Evolutionary conservation across 2,113 vertebrate species (phyloP).

Genomic region (Notiomystis cincta): DNA sequence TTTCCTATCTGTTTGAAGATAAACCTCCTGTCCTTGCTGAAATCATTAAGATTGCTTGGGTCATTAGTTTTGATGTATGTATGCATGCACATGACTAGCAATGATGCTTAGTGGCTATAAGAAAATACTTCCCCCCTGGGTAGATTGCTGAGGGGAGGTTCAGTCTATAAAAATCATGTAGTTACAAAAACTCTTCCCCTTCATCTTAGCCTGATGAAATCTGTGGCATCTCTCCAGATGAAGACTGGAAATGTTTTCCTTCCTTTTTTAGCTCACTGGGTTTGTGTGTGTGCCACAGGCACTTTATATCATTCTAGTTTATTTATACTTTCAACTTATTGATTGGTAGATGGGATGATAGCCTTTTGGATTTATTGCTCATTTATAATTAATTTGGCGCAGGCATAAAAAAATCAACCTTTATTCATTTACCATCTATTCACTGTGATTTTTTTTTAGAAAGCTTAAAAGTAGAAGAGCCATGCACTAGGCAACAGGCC

Average conservation of each 20-base stretch:
- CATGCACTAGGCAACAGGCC: neutral
- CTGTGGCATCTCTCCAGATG: slow-evolving; percentile 24
- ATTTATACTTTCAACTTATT: slow-evolving; percentile 44
- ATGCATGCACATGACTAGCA: neutral
- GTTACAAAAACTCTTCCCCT: slow-evolving; percentile 26
- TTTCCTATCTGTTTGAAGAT: neutral
- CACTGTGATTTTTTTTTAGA: neutral
- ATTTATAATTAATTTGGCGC: slow-evolving; percentile 51
- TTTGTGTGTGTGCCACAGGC: slow-evolving; percentile 12
- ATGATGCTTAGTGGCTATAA: neutral
- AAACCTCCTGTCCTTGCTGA: neutral
- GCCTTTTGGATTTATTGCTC: slow-evolving; percentile 15
- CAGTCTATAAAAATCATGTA: neutral
- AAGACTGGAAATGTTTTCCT: slow-evolving; percentile 43
- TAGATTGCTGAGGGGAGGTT: neutral
- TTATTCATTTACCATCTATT: slow-evolving; percentile 25
- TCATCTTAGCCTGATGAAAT: slow-evolving; percentile 46
- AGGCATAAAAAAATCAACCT: neutral
- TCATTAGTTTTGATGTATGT: neutral
- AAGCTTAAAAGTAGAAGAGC: neutral
- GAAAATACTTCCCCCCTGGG: neutral
- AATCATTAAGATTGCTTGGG: neutral
- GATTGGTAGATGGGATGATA: slow-evolving; percentile 19
- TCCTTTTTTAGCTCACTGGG: slow-evolving; percentile 34
- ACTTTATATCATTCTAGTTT: slow-evolving; percentile 3